Evolutionary conservation across 2,888 invertebrate genomes (phyloP), one percentile per base, ranked within the genome.

Genomic region (Fabriciana adippe): DNA sequence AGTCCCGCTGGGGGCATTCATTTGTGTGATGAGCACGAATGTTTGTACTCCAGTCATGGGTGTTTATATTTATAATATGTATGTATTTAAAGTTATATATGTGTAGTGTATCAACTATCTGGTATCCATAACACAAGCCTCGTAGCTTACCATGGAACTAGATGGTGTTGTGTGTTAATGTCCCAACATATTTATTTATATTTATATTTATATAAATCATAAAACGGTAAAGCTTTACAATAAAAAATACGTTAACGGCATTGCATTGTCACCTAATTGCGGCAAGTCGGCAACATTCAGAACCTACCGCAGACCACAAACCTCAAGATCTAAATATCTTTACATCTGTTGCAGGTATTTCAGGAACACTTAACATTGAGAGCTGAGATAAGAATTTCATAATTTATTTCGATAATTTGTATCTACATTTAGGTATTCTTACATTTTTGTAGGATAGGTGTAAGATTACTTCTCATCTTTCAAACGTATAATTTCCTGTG

Each of bases 241-340:
- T 60, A 41, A 55, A 50, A 55, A 51, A 18, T 35, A n/a, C 41
- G 16, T 59, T 67, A 67, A 65, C 62, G 57, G 57, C 65, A 55
- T 59, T 15, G 26, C 51, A 63, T 70, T 67, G 67, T 70, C 62
- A 67, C 57, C 61, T 64, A 64, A 53, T 47, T 64, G 60, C 55
- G 70, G 67, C 26, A 45, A 65, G 65, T 50, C 62, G 54, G 65
- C 51, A 53, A 64, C 45, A 62, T 57, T 59, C 57, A 57, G 55
- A 61, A 54, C 51, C 47, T 31, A 70, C 70, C 70, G 65, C 68
- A 67, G 50, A 65, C 67, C 70, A 55, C 67, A 63, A 55, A 51
- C 82, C 85, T 78, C 81, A 76, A 76, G 72, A 72, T 73, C 65
- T 71, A 70, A 75, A 78, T 79, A 77, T 75, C 78, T 80, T 81